phyloP scores from a whole-genome alignment of 2,797 vertebrate genomes.

The Sebastes vulpes region DNA sequence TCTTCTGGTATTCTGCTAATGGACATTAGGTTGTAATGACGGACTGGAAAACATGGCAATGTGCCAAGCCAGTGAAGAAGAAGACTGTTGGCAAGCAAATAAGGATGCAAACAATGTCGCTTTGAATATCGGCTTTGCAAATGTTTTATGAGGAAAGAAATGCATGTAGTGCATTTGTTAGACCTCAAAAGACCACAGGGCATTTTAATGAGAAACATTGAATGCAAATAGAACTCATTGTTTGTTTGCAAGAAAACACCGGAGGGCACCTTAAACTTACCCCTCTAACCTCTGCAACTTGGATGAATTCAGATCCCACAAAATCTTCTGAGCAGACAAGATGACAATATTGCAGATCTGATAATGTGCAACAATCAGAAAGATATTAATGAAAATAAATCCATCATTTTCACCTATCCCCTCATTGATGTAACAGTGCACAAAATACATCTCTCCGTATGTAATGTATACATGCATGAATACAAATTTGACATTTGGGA shows the following conservation, averaged over 20 bases:
- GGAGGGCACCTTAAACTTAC: not conserved
- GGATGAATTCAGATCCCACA: not conserved
- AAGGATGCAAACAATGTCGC: not conserved
- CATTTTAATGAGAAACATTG: not conserved
- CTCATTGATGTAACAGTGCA: not conserved
- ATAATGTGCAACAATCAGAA: not conserved
- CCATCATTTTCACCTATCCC: not conserved
- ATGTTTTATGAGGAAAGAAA: no score
- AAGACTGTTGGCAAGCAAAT: not conserved
- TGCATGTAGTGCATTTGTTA: no score
- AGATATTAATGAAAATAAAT: not conserved
- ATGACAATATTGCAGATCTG: not conserved
- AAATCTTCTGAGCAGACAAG: not conserved
- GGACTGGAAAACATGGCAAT: not conserved
- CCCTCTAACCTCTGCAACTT: not conserved
- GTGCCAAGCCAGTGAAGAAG: not conserved
- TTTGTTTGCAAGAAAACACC: not conserved
- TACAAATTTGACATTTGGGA: conserved; percentile 32
- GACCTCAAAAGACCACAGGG: no score
- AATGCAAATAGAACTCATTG: not conserved
- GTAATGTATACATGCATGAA: not conserved
- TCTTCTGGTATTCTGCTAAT: not conserved
- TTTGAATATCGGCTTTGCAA: no score
- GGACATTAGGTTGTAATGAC: not conserved
- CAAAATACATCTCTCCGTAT: not conserved